Percentiles rank a stretch among this genome's conserved stretches.
Evolutionary conservation across 2,888 invertebrate species (phyloP).

Genomic region (Vandiemenella viatica): DNA sequence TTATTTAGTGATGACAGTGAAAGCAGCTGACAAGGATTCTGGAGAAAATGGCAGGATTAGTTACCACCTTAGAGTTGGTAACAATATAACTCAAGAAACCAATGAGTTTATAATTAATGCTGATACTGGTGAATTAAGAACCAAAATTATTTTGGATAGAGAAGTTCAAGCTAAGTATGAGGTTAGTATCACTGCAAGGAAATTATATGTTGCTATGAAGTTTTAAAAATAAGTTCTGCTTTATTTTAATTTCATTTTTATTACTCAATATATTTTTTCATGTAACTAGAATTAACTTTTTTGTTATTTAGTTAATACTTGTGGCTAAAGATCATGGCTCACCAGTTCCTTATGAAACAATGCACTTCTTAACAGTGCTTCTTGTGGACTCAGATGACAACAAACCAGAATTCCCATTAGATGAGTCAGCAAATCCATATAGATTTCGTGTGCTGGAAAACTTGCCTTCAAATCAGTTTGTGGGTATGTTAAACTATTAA

Average conservation of each 20-base stretch:
- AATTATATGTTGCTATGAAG: slow-evolving; percentile 1
- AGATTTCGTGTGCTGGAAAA: slow-evolving; percentile 60
- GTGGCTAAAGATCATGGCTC: slow-evolving; percentile 72
- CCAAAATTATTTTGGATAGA: slow-evolving; percentile 63
- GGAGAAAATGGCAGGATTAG: slow-evolving; percentile 73
- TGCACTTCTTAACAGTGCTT: slow-evolving; percentile 56
- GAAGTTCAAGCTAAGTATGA: slow-evolving; percentile 46
- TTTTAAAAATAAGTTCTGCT: neutral
- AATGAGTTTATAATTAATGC: slow-evolving; percentile 66
- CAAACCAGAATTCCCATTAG: slow-evolving; percentile 54
- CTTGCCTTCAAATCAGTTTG: slow-evolving; percentile 40
- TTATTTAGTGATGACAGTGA: slow-evolving; percentile 63
- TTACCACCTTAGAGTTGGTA: slow-evolving; percentile 66
- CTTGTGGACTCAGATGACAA: slow-evolving; percentile 72
- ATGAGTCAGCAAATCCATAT: slow-evolving; percentile 37
- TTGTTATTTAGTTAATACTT: slow-evolving; percentile 44
- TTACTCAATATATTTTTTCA: neutral
- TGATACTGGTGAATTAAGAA: slow-evolving; percentile 63
- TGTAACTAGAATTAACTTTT: neutral
- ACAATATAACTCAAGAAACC: slow-evolving; percentile 62
- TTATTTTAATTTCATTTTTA: neutral
- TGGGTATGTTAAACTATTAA: slow-evolving; percentile 34
- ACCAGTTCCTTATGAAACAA: slow-evolving; percentile 62
- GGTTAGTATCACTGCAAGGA: slow-evolving; percentile 25
- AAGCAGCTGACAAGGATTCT: slow-evolving; percentile 65